Conservation (phyloP, 1,140 invertebrate genomes). For the Apolygus lucorum region DNA sequence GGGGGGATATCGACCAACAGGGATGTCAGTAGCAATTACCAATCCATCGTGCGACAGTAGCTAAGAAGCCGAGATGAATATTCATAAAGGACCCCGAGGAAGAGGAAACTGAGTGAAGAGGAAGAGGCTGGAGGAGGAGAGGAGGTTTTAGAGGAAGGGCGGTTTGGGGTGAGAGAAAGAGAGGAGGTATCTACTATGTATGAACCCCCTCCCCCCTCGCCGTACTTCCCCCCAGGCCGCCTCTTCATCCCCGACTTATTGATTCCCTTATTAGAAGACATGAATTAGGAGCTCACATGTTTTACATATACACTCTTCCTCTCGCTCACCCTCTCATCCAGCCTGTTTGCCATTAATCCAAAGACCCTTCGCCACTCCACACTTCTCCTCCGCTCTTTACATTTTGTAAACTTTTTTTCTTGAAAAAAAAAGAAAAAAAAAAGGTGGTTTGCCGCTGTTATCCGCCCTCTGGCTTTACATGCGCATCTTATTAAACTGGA, state of each 20-base stretch:
- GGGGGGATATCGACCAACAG: constrained; percentile 20
- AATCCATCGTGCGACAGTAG: constrained; percentile 28
- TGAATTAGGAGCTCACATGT: constrained; percentile 20
- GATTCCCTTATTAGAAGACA: constrained; percentile 25
- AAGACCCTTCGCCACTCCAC: too few species aligned
- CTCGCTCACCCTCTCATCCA: not conserved
- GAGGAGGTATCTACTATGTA: constrained; percentile 24
- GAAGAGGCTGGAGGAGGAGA: not conserved
- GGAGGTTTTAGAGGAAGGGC: not conserved
- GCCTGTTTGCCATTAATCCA: not conserved
- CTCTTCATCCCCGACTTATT: constrained; percentile 12
- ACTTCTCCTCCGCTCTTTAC: not conserved
- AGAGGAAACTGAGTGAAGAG: not conserved
- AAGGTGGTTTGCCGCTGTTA: too few species aligned
- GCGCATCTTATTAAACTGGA: too few species aligned
- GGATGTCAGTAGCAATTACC: constrained; percentile 29
- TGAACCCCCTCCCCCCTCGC: constrained; percentile 1
- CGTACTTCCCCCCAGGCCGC: not conserved
- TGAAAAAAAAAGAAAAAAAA: too few species aligned
- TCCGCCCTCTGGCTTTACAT: too few species aligned
- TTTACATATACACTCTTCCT: constrained; percentile 20
- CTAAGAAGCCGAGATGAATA: constrained; percentile 30
- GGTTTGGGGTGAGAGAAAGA: constrained; percentile 10
- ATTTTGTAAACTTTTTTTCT: not conserved
- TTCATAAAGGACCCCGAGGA: constrained; percentile 22